Percentiles rank a stretch among this genome's conserved stretches.
Evolutionary conservation across 2,888 invertebrate species (phyloP).

Genomic region (Ormyrus labotus): DNA sequence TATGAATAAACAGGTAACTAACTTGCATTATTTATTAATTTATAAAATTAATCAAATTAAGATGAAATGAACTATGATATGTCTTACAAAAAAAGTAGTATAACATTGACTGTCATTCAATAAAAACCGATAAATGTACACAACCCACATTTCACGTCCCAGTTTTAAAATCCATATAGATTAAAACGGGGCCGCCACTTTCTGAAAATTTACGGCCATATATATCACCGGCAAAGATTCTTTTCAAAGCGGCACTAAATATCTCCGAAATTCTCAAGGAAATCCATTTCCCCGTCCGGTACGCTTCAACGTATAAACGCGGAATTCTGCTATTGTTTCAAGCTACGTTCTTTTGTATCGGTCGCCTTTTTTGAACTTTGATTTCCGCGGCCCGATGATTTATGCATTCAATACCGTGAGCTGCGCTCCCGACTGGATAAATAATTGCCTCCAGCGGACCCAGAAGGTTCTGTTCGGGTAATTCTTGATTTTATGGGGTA

Average conservation of each 20-base stretch:
- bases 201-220: background rate
- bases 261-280: constrained; percentile 21
- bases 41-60: no score
- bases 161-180: background rate
- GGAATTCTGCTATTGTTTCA: constrained; percentile 41
- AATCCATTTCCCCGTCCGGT: no score
- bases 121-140: no score
- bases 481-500: constrained; percentile 52
- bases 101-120: no score
- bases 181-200: background rate
- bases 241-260: background rate
- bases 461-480: constrained; percentile 33
- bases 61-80: no score
- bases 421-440: constrained; percentile 28
- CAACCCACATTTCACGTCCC: background rate
- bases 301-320: no score
- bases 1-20: no score
- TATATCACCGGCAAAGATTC: background rate
- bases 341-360: constrained; percentile 26
- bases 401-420: constrained; percentile 45
- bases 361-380: constrained; percentile 6
- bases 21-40: no score
- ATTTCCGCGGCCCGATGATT: constrained; percentile 30
- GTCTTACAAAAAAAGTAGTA: no score
- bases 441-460: constrained; percentile 29